Percentiles rank a stretch among this genome's conserved stretches.
These are phyloP conservation scores for Ciona savignyi DNA, from an alignment of 23 tunicate genomes.

Conservation along the genomic window DNA sequence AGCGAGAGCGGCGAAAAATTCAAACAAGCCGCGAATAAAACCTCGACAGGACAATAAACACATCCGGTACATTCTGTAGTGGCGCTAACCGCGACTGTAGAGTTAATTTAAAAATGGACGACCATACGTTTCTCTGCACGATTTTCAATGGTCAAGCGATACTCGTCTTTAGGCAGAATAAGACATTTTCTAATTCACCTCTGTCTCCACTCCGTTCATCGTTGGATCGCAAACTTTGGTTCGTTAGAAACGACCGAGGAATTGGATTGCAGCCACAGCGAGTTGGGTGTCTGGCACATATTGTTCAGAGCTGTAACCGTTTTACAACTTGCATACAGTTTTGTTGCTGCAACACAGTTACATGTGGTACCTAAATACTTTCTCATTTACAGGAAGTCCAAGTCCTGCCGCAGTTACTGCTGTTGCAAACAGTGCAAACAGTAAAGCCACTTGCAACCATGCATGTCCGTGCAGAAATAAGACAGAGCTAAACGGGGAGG, in stretches of 20 bases:
- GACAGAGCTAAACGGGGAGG: background rate
- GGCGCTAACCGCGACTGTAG: background rate
- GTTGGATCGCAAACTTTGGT: no score
- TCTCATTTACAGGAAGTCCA: background rate
- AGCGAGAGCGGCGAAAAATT: background rate
- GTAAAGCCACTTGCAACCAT: background rate
- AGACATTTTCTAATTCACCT: background rate
- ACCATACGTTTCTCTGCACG: background rate
- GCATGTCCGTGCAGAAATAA: background rate
- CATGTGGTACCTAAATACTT: no score
- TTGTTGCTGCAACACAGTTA: no score
- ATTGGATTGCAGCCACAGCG: no score
- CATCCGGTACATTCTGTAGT: background rate
- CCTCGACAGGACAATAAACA: background rate
- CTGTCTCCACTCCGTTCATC: background rate
- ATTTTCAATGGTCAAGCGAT: background rate
- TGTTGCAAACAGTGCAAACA: background rate
- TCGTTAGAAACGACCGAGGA: no score
- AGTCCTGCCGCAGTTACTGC: background rate
- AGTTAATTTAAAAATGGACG: background rate
- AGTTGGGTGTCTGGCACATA: no score
- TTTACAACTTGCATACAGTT: no score
- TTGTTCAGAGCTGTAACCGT: no score
- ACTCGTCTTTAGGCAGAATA: no score
- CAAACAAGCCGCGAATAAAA: background rate